Percentiles rank a stretch among this genome's conserved stretches.
Evolutionary conservation across 2,888 invertebrate genomes (phyloP).

Genomic region (Pollenia griseotomentosa): DNA sequence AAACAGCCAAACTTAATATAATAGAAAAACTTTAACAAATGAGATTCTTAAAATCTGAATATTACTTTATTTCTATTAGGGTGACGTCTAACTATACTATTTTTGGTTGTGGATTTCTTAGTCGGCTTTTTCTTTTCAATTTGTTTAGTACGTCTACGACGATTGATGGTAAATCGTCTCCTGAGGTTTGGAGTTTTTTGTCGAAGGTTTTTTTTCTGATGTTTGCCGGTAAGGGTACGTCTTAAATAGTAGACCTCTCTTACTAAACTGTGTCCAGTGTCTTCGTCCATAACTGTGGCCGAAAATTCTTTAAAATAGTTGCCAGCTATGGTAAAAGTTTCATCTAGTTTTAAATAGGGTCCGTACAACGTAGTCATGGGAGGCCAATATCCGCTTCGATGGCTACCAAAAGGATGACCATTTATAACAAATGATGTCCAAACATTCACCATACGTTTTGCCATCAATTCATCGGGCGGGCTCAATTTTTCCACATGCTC

Average conservation of each 20-base stretch:
- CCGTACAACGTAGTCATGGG: constrained; percentile 83
- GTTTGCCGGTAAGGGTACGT: constrained; percentile 73
- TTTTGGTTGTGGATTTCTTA: constrained; percentile 48
- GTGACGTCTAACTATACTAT: constrained; percentile 54
- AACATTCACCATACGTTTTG: constrained; percentile 84
- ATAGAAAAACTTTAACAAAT: background rate
- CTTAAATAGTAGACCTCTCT: constrained; percentile 79
- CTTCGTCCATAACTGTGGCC: constrained; percentile 80
- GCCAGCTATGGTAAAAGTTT: constrained; percentile 80
- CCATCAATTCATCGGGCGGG: constrained; percentile 82
- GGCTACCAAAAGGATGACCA: constrained; percentile 80
- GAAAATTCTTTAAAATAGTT: constrained; percentile 83
- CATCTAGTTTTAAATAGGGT: constrained; percentile 83
- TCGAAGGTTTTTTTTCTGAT: constrained; percentile 14
- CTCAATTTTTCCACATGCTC: constrained; percentile 81
- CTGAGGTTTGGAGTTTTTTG: constrained; percentile 59
- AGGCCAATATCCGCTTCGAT: constrained; percentile 81
- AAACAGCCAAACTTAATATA: no score
- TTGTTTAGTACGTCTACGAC: background rate
- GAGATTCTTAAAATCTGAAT: constrained; percentile 32
- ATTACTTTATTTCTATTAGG: constrained; percentile 64
- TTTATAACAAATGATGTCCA: constrained; percentile 83
- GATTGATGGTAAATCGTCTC: constrained; percentile 43
- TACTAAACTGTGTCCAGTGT: constrained; percentile 78
- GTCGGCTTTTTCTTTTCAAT: background rate